Conservation (phyloP, 2,888 invertebrate species). For the Emmelina monodactyla region DNA sequence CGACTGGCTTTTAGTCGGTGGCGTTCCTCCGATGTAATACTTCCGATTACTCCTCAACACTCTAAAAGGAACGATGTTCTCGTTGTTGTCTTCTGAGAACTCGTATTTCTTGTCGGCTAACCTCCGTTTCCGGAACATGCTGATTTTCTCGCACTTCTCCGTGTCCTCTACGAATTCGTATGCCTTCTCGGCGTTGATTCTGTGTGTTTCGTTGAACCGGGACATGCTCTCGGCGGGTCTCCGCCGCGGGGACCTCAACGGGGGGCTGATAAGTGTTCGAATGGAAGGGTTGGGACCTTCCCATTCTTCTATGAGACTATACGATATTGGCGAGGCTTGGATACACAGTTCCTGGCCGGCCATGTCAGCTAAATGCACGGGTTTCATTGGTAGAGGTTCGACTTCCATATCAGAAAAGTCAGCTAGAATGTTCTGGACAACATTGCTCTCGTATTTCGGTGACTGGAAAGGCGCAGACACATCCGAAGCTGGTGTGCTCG, state of each 20-base stretch:
- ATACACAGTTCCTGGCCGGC: slow-evolving; percentile 58
- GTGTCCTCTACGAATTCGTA: slow-evolving; percentile 88
- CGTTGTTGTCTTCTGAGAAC: slow-evolving; percentile 81
- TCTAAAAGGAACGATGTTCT: slow-evolving; percentile 72
- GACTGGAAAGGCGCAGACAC: slow-evolving; percentile 56
- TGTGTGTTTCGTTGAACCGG: slow-evolving; percentile 57
- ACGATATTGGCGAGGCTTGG: slow-evolving; percentile 51
- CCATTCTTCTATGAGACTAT: slow-evolving; percentile 61
- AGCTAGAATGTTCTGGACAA: slow-evolving; percentile 68
- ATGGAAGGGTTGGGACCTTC: slow-evolving; percentile 56
- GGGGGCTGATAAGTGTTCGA: slow-evolving; percentile 55
- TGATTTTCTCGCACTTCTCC: slow-evolving; percentile 86
- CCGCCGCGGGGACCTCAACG: slow-evolving; percentile 48
- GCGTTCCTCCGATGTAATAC: slow-evolving; percentile 50
- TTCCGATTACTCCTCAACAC: slow-evolving; percentile 66
- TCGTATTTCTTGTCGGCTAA: slow-evolving; percentile 93
- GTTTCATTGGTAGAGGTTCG: slow-evolving; percentile 52
- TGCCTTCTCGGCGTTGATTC: slow-evolving; percentile 73
- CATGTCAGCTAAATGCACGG: slow-evolving; percentile 50
- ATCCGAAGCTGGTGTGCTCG: slow-evolving; percentile 43
- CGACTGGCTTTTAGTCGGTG: slow-evolving; percentile 33
- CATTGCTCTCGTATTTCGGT: slow-evolving; percentile 60
- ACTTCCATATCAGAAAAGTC: slow-evolving; percentile 70
- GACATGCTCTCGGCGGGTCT: slow-evolving; percentile 61
- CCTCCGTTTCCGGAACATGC: slow-evolving; percentile 82